Evolutionary conservation across 2,113 vertebrate species (phyloP), one percentile per base, ranked within the genome.

Genomic region (Notarius lentiginosus): DNA sequence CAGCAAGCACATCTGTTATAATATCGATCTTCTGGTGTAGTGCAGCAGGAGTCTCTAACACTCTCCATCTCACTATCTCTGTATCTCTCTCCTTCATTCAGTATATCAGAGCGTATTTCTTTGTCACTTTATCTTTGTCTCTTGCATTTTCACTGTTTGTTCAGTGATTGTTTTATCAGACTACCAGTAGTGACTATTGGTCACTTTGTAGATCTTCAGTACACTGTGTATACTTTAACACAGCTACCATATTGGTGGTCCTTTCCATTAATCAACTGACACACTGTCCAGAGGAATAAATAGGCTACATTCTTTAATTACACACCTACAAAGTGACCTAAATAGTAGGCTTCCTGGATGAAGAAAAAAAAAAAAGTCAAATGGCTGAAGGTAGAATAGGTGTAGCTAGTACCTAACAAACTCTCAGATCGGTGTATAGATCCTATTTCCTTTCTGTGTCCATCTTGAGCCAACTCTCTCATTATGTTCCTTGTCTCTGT

Each of bases 11-110:
- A 63, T 91, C 85, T 87, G 7, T 92, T 90, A 86, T 24, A 55
- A 60, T 89, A 91, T 92, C 89, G 91, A 93, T 91, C 91, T 81
- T 86, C 55, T n/a, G 15, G 58, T 85, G 70, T 34, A 87, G 63
- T 77, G 89, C 86, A 83, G 90, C 84, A 63, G 55, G 51, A 56
- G 20, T 66, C 70, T 63, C 14, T 41, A 14, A 72, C 18, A 55
- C 63, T 53, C 30, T 82, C 22, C 14, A 83, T 77, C 80, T 60
- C 66, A 14, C 68, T 41, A 72, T 55, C 70, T 79, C 51, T 12
- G 53, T 18, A 66, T 58, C 60, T 86, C 49, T 68, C 61, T 53
- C 49, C 63, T 65, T 63, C 47, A 60, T 60, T 41, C 56, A 34
- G 79, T 24, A 9, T 53, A 61, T 34, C 73, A 56, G 76, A 4